Base-by-base conservation (phyloP, 1,140 invertebrate genomes). In the Meloidogyne exigua region DNA sequence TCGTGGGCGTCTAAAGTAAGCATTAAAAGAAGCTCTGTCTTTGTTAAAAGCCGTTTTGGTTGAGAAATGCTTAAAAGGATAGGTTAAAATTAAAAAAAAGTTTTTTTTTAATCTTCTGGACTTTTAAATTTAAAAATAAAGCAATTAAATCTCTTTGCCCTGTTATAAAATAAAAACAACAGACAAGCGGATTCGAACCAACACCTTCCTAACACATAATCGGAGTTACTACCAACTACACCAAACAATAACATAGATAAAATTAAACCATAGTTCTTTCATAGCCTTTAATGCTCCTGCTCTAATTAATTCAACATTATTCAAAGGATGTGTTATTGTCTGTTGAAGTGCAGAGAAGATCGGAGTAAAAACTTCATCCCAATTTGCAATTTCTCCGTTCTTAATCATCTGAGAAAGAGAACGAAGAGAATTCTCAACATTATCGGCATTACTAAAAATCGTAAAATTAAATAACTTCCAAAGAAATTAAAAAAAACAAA, bases 1-100 rank as follows among this genome's bases (percentile, higher is more conserved):
- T 91, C 92, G 88, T 95, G 93, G 77, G 92, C 92, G 83, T 93
- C 91, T 75, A 96, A 91, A 21, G 96, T 92, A 88, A 93, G 92
- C 25, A 96, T 88, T 68, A 95, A 91, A 23, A 95, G 92, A 11
- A 96, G 89, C 88, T 96, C 94, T 25, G 93, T 91, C 88, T 93
- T 96, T 83, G 92, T 91, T 64, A 92, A 90, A 90, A 95, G 95
- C 76, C 91, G 91, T 77, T 91, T 88, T 18, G 92, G 88, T 85
- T 95, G 91, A 73, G 92, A 91, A 79, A 81, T 57, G 80, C 82
- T 70, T 21, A 80, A 79, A 26, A 44, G 18, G 3, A 68, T 4
- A 23, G 42, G 65, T 73, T 39, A 77, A 68, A 25, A 32, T n/a
- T n/a, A 5, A 57, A 57, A n/a, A 28, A 64, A 73, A 81, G 74